Conservation (phyloP, 2,113 vertebrate genomes). For the Gallinago media region DNA sequence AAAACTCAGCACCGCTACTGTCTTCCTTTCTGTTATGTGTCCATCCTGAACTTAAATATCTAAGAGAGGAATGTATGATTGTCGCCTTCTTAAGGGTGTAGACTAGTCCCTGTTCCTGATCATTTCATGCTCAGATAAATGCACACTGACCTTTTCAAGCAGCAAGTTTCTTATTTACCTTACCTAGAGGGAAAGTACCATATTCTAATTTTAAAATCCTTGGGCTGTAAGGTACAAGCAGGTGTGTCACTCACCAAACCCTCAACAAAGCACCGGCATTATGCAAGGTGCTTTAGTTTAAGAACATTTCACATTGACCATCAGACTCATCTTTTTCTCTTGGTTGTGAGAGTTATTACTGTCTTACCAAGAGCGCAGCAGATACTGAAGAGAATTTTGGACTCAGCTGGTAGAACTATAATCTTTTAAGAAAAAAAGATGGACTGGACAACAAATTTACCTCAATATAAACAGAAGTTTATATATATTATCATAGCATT, state of each 20-base stretch:
- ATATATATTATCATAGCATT: not conserved
- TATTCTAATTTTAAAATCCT: not conserved
- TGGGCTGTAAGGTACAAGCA: not conserved
- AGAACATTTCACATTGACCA: not conserved
- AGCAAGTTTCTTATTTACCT: constrained; percentile 51
- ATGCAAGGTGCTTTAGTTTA: constrained; percentile 37
- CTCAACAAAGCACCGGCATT: not conserved
- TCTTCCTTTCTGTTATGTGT: not conserved
- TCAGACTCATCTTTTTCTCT: not conserved
- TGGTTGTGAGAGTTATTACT: not conserved
- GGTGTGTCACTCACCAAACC: constrained; percentile 37
- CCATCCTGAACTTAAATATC: constrained; percentile 20
- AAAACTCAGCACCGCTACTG: not conserved
- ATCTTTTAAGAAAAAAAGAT: not conserved
- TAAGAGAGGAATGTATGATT: not conserved
- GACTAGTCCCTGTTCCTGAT: constrained; percentile 20
- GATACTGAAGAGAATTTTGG: not conserved
- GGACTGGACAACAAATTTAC: constrained; percentile 47
- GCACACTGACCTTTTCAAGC: constrained; percentile 59
- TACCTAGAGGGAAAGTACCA: constrained; percentile 49
- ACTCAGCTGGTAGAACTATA: not conserved
- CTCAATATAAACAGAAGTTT: not conserved
- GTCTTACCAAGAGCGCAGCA: not conserved
- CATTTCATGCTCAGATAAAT: constrained; percentile 23
- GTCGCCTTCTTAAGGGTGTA: not conserved